Evolutionary conservation across 2,113 vertebrate species (phyloP), one percentile per base, ranked within the genome.

Genomic region (Epinephelus moara): DNA sequence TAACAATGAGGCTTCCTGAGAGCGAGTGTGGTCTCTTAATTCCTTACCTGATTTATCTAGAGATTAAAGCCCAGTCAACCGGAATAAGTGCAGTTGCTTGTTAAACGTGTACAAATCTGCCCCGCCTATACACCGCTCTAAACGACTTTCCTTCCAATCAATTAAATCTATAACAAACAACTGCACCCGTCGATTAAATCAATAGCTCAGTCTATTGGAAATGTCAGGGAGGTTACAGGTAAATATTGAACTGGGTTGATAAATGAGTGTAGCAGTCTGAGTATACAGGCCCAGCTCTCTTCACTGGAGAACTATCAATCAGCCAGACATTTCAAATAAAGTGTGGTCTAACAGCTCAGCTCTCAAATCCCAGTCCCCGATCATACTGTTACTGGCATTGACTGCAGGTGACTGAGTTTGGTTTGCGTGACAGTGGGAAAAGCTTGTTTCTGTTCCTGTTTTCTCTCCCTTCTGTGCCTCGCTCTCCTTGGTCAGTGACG

Each of bases 171-270:
- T 92, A 88, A 45, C 52, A 60, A 92, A 90, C 90, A 78, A 70
- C 84, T 81, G 47, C 33, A 30, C 50, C 47, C 42, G 47, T 92
- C 87, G 0, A 90, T 92, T 67, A 86, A 92, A 85, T 86, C 89
- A 78, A 83, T 88, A 80, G 21, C 37, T 37, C 50, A 79, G 73
- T 85, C 78, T 81, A 79, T 82, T 82, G 72, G 52, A 90, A 89
- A 85, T 79, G 89, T 87, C 79, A 47, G 63, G 49, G 78, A 62
- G 70, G 79, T 83, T 80, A 83, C 78, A 85, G 82, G 83, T 90
- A 86, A 85, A 93, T 92, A 91, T 93, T 87, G 90, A 93, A 75
- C 81, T 0, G 6, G 25, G 69, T 82, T 93, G 91, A 93, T 84
- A 73, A 90, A 94, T 91, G 88, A 82, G 78, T 47, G 33, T 57